phyloP scores from a whole-genome alignment of 2,113 vertebrate species.

The Bubalus kerabau region DNA sequence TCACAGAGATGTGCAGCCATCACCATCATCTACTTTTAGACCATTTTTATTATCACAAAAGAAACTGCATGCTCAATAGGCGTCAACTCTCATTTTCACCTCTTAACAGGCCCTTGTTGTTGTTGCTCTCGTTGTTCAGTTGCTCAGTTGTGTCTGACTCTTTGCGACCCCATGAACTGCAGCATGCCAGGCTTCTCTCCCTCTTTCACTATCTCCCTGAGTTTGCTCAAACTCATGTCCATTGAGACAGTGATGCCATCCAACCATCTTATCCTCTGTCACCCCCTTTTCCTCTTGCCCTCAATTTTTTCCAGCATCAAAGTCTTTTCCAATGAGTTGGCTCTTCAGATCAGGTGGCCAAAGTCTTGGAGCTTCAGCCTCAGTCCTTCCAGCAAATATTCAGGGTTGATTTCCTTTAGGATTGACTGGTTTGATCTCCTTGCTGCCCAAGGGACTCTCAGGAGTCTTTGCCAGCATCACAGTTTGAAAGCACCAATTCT shows the following conservation, averaged over 20 bases:
- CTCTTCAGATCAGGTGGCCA: background rate
- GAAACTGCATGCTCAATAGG: background rate
- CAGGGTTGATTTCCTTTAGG: background rate
- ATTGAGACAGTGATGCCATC: background rate
- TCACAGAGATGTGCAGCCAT: background rate
- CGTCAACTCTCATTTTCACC: background rate
- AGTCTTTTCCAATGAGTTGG: background rate
- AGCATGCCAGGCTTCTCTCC: background rate
- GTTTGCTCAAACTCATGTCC: background rate
- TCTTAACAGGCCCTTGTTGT: background rate
- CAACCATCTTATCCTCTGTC: background rate
- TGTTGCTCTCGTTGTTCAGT: background rate
- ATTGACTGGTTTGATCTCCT: background rate
- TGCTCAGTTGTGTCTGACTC: background rate
- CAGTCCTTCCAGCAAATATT: background rate
- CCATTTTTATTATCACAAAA: background rate
- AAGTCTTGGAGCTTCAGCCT: background rate
- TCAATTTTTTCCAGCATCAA: background rate
- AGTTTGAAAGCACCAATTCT: background rate
- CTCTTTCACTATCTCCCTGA: background rate
- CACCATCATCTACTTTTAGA: background rate
- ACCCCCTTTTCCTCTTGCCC: background rate
- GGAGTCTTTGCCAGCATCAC: background rate
- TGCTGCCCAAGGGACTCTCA: background rate
- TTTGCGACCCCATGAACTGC: background rate